phyloP scores from a whole-genome alignment of 2,888 invertebrate species.

The Drosophila kokeensis region DNA sequence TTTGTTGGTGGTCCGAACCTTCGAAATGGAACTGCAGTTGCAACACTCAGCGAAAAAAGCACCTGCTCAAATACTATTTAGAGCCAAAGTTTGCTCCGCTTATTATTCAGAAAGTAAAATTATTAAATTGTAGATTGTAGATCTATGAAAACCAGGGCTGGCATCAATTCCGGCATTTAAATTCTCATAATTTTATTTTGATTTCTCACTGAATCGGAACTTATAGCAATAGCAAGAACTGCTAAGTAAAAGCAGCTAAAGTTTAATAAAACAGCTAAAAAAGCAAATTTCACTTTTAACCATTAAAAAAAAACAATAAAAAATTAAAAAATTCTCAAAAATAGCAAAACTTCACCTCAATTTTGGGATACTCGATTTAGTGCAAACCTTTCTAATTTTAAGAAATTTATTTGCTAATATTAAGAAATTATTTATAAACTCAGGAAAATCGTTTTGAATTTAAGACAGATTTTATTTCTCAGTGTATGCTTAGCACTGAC shows the following conservation, averaged over 20 bases:
- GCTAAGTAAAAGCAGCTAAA: background rate
- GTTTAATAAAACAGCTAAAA: background rate
- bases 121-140: background rate
- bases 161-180: background rate
- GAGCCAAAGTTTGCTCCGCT: background rate
- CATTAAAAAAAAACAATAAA: background rate
- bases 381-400: background rate
- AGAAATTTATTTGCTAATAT: background rate
- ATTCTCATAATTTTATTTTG: background rate
- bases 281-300: background rate
- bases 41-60: constrained; percentile 5
- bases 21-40: constrained; percentile 32
- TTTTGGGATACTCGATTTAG: background rate
- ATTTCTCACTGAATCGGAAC: background rate
- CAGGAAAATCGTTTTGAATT: background rate
- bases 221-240: no score
- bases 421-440: background rate
- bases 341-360: accelerated
- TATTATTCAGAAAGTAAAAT: background rate
- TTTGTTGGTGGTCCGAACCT: constrained; percentile 63
- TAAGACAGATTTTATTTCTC: accelerated
- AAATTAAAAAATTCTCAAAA: background rate
- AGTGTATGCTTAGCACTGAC: constrained; percentile 41
- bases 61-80: background rate
- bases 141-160: background rate